Evolutionary conservation across 1,140 invertebrate genomes (phyloP), one percentile per base, ranked within the genome.

Genomic region (Bombus superbus): DNA sequence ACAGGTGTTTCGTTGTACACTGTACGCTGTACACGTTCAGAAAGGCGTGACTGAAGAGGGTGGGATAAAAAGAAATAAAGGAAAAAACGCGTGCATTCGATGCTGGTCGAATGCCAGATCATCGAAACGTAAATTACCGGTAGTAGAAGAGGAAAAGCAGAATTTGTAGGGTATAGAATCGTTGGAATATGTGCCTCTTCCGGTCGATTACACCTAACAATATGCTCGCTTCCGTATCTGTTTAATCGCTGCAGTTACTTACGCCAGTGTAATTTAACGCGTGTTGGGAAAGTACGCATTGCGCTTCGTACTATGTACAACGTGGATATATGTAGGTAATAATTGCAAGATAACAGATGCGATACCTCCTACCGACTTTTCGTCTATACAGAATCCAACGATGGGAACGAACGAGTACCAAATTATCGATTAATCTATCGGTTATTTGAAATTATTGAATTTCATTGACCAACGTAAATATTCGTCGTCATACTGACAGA

Each of bases 81-180:
- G 9, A 68, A 22, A 22, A 35, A 35, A 3, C 66, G 32, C 66
- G 66, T 25, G 66, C 18, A 18, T 66, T 32, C 13, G 64, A 66
- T 35, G 66, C 38, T 68, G 66, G 66, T 35, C 32, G 66, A 68
- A 32, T 68, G 66, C 66, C 66, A 68, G 66, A 68, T 68, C 66
- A 35, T 68, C 66, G 32, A 38, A 35, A 68, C 35, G 32, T 68
- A 68, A 68, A 35, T 68, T 35, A 68, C 66, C 66, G 66, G 35
- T 68, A 35, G 66, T 22, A 68, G 32, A 68, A 68, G 32, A 68
- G 32, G 32, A 68, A 68, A 68, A 68, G 6, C 18, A 22, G 66
- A 68, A 38, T 25, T 10, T 38, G 66, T 68, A 68, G 32, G 32
- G 8, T 22, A 35, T 35, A 68, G 32, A 35, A 35, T 32, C 15